Evolutionary conservation across 1,140 invertebrate genomes (phyloP), one percentile per base, ranked within the genome.

Genomic region (Apolygus lucorum): DNA sequence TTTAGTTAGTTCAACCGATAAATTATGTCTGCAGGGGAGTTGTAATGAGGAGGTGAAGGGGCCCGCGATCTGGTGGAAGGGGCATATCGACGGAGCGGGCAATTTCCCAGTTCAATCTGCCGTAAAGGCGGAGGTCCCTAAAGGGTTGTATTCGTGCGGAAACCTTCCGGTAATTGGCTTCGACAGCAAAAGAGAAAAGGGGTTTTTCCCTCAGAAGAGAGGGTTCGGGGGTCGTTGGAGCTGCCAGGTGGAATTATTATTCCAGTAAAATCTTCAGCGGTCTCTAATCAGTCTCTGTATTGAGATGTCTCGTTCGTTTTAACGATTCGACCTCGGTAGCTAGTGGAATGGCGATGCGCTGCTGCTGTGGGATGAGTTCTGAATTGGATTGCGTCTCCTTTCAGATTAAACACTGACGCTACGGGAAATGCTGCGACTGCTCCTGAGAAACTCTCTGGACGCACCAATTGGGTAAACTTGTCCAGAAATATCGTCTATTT

Each of bases 1-100:
- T 59, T 67, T 42, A 67, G 28, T 67, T 67, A 28, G 64, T 67
- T 67, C 22, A n/a, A 34, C 64, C 34, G 28, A 42, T 67, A 21
- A 42, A 42, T 42, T 28, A 67, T 67, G 1, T 2, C 49, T 26
- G 49, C 17, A 68, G 26, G 65, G 34, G 26, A 54, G 34, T 25
- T n/a, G 49, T 68, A 49, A 68, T 34, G 42, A 21, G 49, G 49
- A 25, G 8, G 69, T n/a, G 26, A 28, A 27, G 49, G 25, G 68
- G 29, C 26, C 8, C 11, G 22, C 54, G 54, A 24, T 11, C 4
- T 8, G 54, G 22, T 8, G 54, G 54, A 21, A 4, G 22, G 22
- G 54, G 54, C 54, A 59, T 59, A 59, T 59, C 54, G 54, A 59
- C 54, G 54, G 11, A 21, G 11, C 54, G 54, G 54, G 54, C 54